Evolutionary conservation across 1,140 invertebrate species (phyloP).

Genomic region (Papilio dardanus): DNA sequence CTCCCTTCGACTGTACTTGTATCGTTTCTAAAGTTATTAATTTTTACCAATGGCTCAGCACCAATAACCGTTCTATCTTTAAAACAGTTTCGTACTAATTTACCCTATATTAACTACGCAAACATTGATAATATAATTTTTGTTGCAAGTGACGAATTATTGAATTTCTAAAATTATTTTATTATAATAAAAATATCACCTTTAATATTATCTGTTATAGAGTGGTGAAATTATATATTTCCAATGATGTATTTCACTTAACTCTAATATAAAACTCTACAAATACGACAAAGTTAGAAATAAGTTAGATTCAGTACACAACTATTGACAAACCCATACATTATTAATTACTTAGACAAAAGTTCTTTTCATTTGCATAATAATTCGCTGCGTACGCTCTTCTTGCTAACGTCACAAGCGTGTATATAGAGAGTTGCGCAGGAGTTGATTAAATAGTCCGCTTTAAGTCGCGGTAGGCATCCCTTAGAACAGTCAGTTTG

Average conservation of each 20-base stretch:
- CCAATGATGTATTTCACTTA: neutral
- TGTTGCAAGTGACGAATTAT: too few relatives aligned
- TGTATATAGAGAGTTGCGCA: slow-evolving; percentile 71
- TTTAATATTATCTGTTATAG: too few relatives aligned
- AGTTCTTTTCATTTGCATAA: slow-evolving; percentile 38
- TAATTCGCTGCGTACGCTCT: slow-evolving; percentile 32
- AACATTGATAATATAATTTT: too few relatives aligned
- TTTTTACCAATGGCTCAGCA: too few relatives aligned
- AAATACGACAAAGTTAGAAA: neutral
- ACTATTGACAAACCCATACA: neutral
- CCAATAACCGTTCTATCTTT: too few relatives aligned
- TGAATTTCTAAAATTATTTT: too few relatives aligned
- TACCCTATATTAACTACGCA: too few relatives aligned
- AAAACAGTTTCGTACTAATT: too few relatives aligned
- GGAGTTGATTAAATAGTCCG: slow-evolving; percentile 64
- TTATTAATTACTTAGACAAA: slow-evolving; percentile 38
- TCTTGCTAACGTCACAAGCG: slow-evolving; percentile 59
- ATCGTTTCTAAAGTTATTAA: too few relatives aligned
- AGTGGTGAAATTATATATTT: neutral
- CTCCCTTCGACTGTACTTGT: too few relatives aligned
- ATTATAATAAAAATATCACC: too few relatives aligned
- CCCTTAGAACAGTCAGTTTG: slow-evolving; percentile 49
- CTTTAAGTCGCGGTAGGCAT: slow-evolving; percentile 52
- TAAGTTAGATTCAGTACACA: neutral
- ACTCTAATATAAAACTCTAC: neutral